phyloP scores from a whole-genome alignment of 2,797 vertebrate species.

The Myotis daubentonii region DNA sequence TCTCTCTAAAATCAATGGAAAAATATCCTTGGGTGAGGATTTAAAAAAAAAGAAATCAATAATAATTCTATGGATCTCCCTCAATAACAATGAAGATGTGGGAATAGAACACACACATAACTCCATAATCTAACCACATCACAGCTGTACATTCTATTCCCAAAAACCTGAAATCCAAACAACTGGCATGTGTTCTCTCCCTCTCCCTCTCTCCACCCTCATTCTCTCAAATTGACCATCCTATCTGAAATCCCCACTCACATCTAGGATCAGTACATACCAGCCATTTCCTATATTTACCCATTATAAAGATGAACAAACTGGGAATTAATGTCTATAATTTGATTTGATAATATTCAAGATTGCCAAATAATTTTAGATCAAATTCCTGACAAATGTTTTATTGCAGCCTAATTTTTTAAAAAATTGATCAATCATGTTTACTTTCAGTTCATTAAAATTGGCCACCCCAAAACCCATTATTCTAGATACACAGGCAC shows the following conservation, averaged over 20 bases:
- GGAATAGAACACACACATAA: neutral
- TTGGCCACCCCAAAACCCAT: neutral
- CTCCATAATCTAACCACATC: neutral
- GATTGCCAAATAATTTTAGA: conserved; percentile 28
- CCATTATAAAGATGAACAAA: neutral
- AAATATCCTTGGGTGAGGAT: too few species aligned
- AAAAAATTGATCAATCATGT: neutral
- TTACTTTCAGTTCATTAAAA: conserved; percentile 27
- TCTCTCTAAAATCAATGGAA: too few species aligned
- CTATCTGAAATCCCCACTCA: neutral
- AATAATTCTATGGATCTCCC: neutral
- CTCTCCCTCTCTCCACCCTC: neutral
- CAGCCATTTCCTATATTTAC: neutral
- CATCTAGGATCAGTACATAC: neutral
- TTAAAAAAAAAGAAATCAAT: neutral
- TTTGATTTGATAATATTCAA: conserved; percentile 3
- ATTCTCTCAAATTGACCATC: neutral
- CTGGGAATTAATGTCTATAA: neutral
- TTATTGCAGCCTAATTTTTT: conserved; percentile 12
- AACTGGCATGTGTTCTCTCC: neutral
- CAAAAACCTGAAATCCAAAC: neutral
- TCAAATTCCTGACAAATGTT: conserved; percentile 16
- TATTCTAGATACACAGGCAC: neutral
- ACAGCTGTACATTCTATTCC: neutral
- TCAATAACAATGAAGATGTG: neutral